A percentile compares a stretch with the other conserved stretches of the same genome.
Evolutionary conservation across 2,888 invertebrate genomes (phyloP).

Genomic region (Tetramorium bicarinatum): DNA sequence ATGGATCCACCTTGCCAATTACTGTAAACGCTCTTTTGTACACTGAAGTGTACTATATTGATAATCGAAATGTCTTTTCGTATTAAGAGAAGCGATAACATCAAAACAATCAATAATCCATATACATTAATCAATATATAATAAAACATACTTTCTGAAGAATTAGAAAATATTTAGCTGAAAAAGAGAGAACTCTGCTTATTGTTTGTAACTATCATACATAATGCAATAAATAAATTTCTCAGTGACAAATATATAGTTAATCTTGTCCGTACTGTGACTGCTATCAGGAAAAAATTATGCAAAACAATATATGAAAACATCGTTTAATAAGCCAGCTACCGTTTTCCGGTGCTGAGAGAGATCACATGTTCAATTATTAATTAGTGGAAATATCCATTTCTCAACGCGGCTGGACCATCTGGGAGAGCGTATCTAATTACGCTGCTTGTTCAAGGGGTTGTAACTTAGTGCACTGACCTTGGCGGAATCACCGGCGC

Average conservation of each 20-base stretch:
- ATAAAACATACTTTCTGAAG: not conserved
- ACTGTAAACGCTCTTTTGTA: constrained; percentile 15
- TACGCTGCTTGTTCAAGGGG: constrained; percentile 4
- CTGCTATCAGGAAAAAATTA: not conserved
- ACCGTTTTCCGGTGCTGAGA: not conserved
- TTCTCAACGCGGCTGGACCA: not conserved
- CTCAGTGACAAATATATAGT: not conserved
- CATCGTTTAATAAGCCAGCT: not conserved
- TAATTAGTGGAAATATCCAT: constrained; percentile 20
- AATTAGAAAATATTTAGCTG: constrained; percentile 3
- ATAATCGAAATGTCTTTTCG: not conserved
- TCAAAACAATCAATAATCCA: not conserved
- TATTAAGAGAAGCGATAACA: not conserved
- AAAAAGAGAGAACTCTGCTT: not conserved
- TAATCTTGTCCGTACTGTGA: not conserved
- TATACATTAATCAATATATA: not conserved
- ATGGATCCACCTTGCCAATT: not conserved
- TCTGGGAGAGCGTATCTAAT: constrained; percentile 26
- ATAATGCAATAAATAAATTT: not conserved
- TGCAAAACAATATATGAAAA: not conserved
- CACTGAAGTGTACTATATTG: not conserved
- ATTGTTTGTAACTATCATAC: not conserved
- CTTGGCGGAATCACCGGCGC: constrained; percentile 80
- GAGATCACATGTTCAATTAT: not conserved
- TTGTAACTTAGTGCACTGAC: constrained; percentile 71